phyloP scores from a whole-genome alignment of 2,888 invertebrate species.

The Aleiodes leptofemur region DNA sequence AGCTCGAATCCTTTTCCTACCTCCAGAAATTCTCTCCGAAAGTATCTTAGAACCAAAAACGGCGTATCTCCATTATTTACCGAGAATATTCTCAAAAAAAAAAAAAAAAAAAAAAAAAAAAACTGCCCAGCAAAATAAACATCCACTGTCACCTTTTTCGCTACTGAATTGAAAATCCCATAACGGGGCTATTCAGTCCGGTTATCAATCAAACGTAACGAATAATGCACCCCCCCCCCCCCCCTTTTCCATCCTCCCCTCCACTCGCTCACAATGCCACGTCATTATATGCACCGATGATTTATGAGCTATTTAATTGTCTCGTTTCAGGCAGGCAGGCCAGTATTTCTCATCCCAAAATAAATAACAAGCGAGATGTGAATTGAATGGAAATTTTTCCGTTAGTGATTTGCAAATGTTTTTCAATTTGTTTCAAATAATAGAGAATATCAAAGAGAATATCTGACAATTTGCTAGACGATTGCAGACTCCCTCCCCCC shows the following conservation, averaged over 20 bases:
- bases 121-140: no score
- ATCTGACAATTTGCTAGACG: slow-evolving; percentile 18
- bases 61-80: no score
- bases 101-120: no score
- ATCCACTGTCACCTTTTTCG: no score
- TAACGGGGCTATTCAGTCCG: slow-evolving; percentile 21
- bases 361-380: slow-evolving; percentile 27
- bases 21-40: no score
- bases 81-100: no score
- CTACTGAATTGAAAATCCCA: not conserved
- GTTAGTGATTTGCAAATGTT: not conserved
- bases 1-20: no score
- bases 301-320: slow-evolving; percentile 38
- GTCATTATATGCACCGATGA: slow-evolving; percentile 38
- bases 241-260: no score
- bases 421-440: slow-evolving; percentile 20
- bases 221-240: slow-evolving; percentile 25
- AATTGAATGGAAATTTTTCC: not conserved
- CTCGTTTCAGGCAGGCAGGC: not conserved
- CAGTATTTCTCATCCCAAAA: not conserved
- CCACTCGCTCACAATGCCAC: not conserved
- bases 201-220: slow-evolving; percentile 47
- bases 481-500: not conserved
- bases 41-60: no score
- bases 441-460: slow-evolving; percentile 24